These are phyloP conservation scores for Leptopilina clavipes DNA, from an alignment of 1,140 invertebrate genomes.

Conservation along the genomic window DNA sequence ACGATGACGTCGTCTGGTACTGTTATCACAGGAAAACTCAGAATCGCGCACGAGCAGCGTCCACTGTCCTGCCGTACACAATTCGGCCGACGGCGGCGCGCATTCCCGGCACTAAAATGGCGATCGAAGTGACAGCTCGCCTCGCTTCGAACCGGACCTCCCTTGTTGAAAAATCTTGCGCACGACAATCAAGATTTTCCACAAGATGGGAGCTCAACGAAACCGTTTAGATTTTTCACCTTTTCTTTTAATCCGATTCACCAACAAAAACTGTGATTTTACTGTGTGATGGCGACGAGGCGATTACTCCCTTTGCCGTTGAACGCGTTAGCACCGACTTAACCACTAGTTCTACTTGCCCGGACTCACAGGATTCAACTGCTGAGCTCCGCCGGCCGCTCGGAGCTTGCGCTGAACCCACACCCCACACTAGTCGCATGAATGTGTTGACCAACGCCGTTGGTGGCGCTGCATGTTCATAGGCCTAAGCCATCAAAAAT, in stretches of 20 bases:
- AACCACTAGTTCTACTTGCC: constrained; percentile 65
- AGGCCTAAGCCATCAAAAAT: too few relatives aligned
- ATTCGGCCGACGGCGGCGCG: constrained; percentile 62
- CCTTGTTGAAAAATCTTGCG: constrained; percentile 36
- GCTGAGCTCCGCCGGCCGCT: constrained; percentile 65
- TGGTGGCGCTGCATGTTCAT: too few relatives aligned
- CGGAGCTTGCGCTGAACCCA: constrained; percentile 54
- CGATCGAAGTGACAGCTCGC: constrained; percentile 72
- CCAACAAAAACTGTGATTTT: constrained; percentile 1
- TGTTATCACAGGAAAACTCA: constrained; percentile 45
- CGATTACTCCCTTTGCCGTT: constrained; percentile 43
- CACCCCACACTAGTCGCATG: constrained; percentile 17
- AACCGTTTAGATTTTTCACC: constrained; percentile 34
- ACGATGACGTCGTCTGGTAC: constrained; percentile 38
- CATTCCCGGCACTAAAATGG: constrained; percentile 73
- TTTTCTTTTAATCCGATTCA: constrained; percentile 43
- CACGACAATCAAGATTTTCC: constrained; percentile 11
- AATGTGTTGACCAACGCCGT: too few relatives aligned
- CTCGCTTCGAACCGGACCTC: constrained; percentile 49
- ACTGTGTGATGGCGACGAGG: constrained; percentile 45
- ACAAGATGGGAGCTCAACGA: constrained; percentile 23
- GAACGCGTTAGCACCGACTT: constrained; percentile 50
- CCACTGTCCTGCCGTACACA: constrained; percentile 56
- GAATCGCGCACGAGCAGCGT: constrained; percentile 47
- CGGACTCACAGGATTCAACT: constrained; percentile 73